A percentile compares a stretch with the other conserved stretches of the same genome.
phyloP scores from a whole-genome alignment of 2,888 invertebrate species.

The Scaptomyza tumidula region DNA sequence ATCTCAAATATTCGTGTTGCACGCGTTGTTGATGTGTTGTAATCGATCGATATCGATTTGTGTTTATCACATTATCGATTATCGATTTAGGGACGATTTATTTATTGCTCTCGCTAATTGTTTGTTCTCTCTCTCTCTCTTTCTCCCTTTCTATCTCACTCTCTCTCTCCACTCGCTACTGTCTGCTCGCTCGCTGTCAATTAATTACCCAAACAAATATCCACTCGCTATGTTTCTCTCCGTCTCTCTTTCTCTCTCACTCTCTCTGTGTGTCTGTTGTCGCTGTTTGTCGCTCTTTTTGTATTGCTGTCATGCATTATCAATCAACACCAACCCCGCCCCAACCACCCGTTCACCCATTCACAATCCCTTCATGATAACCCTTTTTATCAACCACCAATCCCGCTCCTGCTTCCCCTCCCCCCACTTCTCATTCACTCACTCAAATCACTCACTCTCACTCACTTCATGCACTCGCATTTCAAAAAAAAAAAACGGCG shows the following conservation, averaged over 20 bases:
- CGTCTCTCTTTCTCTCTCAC: conserved; percentile 28
- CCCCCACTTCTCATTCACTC: conserved; percentile 6
- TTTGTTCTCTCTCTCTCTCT: conserved; percentile 64
- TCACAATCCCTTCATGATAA: conserved; percentile 2
- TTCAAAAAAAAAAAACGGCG: conserved; percentile 49
- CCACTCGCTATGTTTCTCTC: conserved; percentile 33
- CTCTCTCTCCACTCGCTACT: conserved; percentile 47
- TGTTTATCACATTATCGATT: conserved; percentile 16
- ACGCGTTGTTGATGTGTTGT: conserved; percentile 76
- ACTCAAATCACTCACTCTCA: conserved; percentile 8
- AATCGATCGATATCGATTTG: conserved; percentile 41
- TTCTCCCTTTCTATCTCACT: conserved; percentile 42
- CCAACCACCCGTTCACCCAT: conserved; percentile 3
- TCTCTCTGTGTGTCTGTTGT: conserved; percentile 46
- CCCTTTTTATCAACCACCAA: background rate
- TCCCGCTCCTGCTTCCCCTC: conserved; percentile 8
- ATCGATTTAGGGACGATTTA: conserved; percentile 10
- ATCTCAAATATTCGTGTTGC: conserved; percentile 69
- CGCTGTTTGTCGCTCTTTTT: conserved; percentile 50
- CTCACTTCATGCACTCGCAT: conserved; percentile 14
- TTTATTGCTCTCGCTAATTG: conserved; percentile 59
- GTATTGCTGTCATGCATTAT: conserved; percentile 58
- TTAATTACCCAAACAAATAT: conserved; percentile 29
- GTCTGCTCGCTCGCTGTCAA: conserved; percentile 62
- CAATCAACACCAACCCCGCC: conserved; percentile 4